A percentile compares a stretch with the other conserved stretches of the same genome.
Conservation (phyloP, 1,140 invertebrate genomes). For the Euglossa dilemma region DNA sequence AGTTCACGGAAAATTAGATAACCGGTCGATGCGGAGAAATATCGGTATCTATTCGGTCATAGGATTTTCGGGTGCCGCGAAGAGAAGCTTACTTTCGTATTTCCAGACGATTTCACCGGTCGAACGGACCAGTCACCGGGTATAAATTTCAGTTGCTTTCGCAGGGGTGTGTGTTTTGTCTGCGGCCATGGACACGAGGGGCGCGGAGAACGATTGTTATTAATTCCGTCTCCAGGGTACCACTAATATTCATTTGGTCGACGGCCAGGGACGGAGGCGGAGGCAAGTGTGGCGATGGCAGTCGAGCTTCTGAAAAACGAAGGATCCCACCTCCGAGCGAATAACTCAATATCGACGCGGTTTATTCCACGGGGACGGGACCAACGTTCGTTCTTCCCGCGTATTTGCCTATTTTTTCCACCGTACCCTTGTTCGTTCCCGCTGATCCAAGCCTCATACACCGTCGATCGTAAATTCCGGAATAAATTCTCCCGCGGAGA, state of each 20-base stretch:
- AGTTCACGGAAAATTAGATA: conserved; percentile 39
- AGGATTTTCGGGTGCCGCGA: conserved; percentile 3
- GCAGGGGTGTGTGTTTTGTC: conserved; percentile 60
- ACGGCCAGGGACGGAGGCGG: conserved; percentile 61
- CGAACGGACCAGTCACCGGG: conserved; percentile 44
- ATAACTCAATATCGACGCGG: conserved; percentile 79
- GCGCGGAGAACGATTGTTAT: conserved; percentile 73
- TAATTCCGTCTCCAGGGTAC: conserved; percentile 78
- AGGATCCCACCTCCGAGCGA: conserved; percentile 71
- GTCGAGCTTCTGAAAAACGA: conserved; percentile 70
- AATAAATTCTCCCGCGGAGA: background rate
- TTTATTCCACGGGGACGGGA: conserved; percentile 69
- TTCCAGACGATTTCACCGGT: conserved; percentile 48
- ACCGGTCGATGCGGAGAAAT: conserved; percentile 43
- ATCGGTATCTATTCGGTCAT: conserved; percentile 29
- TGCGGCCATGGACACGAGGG: conserved; percentile 40
- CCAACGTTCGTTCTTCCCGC: conserved; percentile 63
- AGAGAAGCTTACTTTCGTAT: conserved; percentile 43
- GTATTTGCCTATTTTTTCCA: conserved; percentile 63
- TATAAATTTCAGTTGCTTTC: conserved; percentile 67
- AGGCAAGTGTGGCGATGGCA: conserved; percentile 62
- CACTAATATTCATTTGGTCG: conserved; percentile 79
- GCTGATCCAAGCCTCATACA: background rate
- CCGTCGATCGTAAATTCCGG: conserved; percentile 5
- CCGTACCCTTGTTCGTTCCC: conserved; percentile 25